Evolutionary conservation across 2,888 invertebrate genomes (phyloP).

Genomic region (Neoaliturus tenellus): DNA sequence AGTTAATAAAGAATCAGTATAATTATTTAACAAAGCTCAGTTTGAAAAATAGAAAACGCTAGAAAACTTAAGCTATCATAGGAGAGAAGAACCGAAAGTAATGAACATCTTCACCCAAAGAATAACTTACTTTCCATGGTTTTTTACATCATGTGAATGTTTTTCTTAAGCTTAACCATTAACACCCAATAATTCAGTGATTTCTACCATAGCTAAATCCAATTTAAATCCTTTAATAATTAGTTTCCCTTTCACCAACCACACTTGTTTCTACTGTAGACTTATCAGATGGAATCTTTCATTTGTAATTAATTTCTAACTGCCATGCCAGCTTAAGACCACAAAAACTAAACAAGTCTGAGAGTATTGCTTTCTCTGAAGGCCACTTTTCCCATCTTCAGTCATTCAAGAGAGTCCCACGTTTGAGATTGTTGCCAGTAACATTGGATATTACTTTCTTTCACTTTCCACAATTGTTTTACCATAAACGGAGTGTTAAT

Average conservation of each 20-base stretch:
- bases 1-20: too few species aligned
- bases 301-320: neutral
- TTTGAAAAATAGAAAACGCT: too few species aligned
- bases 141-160: neutral
- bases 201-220: neutral
- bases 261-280: neutral
- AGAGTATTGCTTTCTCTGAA: slow-evolving; percentile 6
- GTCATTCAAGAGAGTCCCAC: neutral
- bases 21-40: too few species aligned
- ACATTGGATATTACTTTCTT: neutral
- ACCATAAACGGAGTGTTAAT: neutral
- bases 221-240: neutral
- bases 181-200: neutral
- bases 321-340: slow-evolving; percentile 11
- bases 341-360: slow-evolving; percentile 8
- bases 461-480: slow-evolving; percentile 16
- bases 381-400: slow-evolving; percentile 6
- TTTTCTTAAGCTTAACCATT: neutral
- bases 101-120: too few species aligned
- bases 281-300: neutral
- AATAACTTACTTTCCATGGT: neutral
- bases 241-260: neutral
- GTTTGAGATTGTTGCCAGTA: neutral
- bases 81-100: too few species aligned
- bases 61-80: too few species aligned